These are phyloP conservation scores for Myotis lucifugus DNA, from an alignment of 2,113 vertebrate genomes.

Conservation along the genomic window DNA sequence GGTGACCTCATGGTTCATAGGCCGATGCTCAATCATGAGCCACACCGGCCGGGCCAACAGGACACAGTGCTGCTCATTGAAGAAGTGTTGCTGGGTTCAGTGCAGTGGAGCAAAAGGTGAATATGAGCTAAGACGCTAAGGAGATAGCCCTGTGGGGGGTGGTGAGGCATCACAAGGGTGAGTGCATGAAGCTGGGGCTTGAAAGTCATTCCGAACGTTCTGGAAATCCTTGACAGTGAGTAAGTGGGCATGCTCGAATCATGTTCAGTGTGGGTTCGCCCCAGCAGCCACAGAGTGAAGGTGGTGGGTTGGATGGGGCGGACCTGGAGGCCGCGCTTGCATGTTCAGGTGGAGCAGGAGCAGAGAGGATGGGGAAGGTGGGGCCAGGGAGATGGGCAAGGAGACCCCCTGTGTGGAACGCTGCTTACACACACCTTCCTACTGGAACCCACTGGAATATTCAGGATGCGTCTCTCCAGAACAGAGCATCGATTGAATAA, in stretches of 20 bases:
- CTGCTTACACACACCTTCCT: background rate
- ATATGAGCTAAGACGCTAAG: too few relatives aligned
- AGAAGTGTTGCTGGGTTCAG: background rate
- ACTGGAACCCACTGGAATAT: background rate
- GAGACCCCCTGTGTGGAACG: background rate
- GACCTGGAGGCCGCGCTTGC: fast-evolving
- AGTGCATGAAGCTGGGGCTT: fast-evolving
- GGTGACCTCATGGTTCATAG: too few relatives aligned
- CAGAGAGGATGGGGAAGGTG: fast-evolving
- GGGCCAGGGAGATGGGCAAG: fast-evolving
- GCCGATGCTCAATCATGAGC: too few relatives aligned
- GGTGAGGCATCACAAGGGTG: fast-evolving
- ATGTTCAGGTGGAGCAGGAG: background rate
- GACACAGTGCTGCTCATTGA: background rate
- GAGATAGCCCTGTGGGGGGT: fast-evolving
- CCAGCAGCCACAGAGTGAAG: background rate
- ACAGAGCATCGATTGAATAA: slow-evolving; percentile 65
- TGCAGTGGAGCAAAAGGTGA: background rate
- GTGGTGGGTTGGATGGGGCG: too few relatives aligned
- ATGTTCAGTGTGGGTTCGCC: fast-evolving
- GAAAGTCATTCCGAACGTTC: background rate
- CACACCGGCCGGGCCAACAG: too few relatives aligned
- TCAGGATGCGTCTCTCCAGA: slow-evolving; percentile 42
- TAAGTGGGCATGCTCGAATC: fast-evolving
- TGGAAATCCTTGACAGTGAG: fast-evolving